Base-by-base conservation (phyloP, 2,888 invertebrate genomes). In the Arge pagana region DNA sequence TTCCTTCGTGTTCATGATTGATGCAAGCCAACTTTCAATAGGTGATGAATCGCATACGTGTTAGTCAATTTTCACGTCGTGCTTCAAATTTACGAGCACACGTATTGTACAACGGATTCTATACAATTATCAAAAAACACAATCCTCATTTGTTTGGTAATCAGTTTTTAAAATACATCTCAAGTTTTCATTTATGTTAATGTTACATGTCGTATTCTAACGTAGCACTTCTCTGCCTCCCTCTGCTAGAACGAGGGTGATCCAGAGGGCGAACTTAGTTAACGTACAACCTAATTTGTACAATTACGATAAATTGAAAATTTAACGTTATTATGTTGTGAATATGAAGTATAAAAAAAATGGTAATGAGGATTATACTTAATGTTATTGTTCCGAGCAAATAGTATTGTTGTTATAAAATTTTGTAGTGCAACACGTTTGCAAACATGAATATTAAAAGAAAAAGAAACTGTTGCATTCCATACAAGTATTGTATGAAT, bases 161-260 rank as follows among this genome's bases (percentile, higher is more conserved):
- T n/a, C n/a, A n/a, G n/a, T n/a, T n/a, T n/a, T n/a, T n/a, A n/a
- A n/a, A n/a, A n/a, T n/a, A n/a, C n/a, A n/a, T n/a, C n/a, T n/a
- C n/a, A n/a, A n/a, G n/a, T n/a, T n/a, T n/a, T n/a, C 45, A 52
- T 48, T 50, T 50, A 50, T 28, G n/a, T 42, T 42, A 39, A 40
- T 50, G 41, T 33, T 37, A 10, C 28, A 30, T 11, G 37, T 40
- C 43, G 36, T 23, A 50, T 41, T 30, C 40, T 36, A 48, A 43
- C 50, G 45, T 36, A 54, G 51, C 50, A 54, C 21, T 54, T 48
- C 62, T 62, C 62, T 62, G 62, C 45, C 58, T 53, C 56, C 60
- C 61, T 59, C 58, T 50, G 48, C 56, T 49, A 54, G 52, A 16
- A 53, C 56, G 62, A 62, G 57, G 58, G 59, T 57, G 45, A 36